Base-by-base conservation (phyloP, 2,888 invertebrate species). In the Pristionchus entomophagus region DNA sequence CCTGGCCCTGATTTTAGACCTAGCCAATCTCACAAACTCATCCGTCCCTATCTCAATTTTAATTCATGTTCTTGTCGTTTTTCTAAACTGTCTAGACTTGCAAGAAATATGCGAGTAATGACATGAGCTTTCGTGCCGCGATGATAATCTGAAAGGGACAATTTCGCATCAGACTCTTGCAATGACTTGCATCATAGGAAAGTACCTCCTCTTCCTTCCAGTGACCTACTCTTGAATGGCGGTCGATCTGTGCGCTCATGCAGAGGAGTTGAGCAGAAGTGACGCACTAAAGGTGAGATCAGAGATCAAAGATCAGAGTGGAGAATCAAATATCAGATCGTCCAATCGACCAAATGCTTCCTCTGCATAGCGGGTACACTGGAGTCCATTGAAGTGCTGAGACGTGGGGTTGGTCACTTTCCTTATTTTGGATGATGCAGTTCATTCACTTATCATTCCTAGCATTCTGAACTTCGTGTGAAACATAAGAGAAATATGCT, bases 251-350 rank as follows among this genome's bases (percentile, higher is more conserved):
- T 73, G 73, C 5, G 10, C 22, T 26, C 41, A 73, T 10, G 73
- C 73, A 3, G 10, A 4, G 4, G 41, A 73, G n/a, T 41, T 73
- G 10, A 73, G 73, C 41, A 45, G 19, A 17, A 73, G 73, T 10
- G 38, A 73, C 17, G 26, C 73, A 22, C 73, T 73, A n/a, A 73
- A 73, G 73, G 73, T 73, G 22, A 17, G 73, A 56, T 56, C 38
- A 26, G n/a, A 73, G n/a, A 41, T 41, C 26, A 45, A 73, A 45
- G 65, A 73, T 45, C 41, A 41, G 32, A 0, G 10, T 14, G 0
- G 38, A 69, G 38, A 1, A 4, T 69, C 19, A 69, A 35, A 38
- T 1, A 41, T 26, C 38, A 73, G 73, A 26, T 73, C 26, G 45
- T 73, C 6, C 73, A 41, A 26, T 45, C 17, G 22, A 26, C 41